Evolutionary conservation across 2,888 invertebrate species (phyloP).

Genomic region (Apotomis betuletana): DNA sequence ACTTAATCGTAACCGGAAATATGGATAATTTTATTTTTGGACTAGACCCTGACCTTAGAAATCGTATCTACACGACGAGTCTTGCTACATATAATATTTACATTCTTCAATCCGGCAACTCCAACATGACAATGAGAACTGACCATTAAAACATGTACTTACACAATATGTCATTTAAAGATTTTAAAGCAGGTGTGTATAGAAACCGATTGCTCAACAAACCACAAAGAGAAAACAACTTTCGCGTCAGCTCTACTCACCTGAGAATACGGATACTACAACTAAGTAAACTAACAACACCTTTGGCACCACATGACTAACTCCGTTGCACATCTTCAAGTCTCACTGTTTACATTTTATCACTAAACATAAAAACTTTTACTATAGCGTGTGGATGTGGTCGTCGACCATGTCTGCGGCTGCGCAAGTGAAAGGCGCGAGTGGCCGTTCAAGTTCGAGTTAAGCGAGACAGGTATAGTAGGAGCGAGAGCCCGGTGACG

Average conservation of each 20-base stretch:
- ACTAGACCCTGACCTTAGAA: too few relatives aligned
- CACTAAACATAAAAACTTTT: not conserved
- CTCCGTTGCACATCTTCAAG: conserved; percentile 56
- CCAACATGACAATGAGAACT: too few relatives aligned
- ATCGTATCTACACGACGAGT: not conserved
- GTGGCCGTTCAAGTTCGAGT: conserved; percentile 51
- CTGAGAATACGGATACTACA: conserved; percentile 53
- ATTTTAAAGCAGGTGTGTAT: not conserved
- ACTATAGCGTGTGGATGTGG: not conserved
- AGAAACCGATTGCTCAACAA: conserved; percentile 14
- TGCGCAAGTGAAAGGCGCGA: conserved; percentile 70
- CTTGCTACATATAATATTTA: too few relatives aligned
- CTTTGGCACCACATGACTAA: conserved; percentile 73
- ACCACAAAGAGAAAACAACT: conserved; percentile 14
- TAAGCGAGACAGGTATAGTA: conserved; percentile 55
- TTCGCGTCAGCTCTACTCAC: conserved; percentile 50
- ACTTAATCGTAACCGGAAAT: too few relatives aligned
- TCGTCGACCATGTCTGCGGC: conserved; percentile 2
- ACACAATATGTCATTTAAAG: not conserved
- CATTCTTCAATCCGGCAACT: not conserved
- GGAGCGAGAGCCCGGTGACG: conserved; percentile 31
- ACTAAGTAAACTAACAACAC: conserved; percentile 62
- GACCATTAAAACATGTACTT: not conserved
- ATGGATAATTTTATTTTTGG: too few relatives aligned
- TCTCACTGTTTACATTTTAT: conserved; percentile 47